Base-by-base conservation (phyloP, 92 coral and sea anemone species). In the Phenganax stokvisi region DNA sequence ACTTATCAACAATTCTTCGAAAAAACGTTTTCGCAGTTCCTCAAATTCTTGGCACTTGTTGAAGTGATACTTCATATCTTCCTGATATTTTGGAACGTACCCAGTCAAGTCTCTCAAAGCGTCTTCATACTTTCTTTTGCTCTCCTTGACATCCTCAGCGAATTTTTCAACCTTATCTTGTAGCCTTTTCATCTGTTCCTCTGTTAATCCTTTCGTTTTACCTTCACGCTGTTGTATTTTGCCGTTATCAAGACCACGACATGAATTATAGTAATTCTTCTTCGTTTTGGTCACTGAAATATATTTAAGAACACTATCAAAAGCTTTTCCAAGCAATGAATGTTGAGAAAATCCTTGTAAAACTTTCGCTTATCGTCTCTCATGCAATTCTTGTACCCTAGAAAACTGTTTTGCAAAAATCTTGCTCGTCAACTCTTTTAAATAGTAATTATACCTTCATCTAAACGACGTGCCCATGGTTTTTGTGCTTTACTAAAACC, bases 401-500 rank as follows among this genome's bases (percentile, higher is more conserved):
- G 74, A 15, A 69, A 30, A 30, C 52, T 12, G 3, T 27, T 12
- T 69, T 30, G 13, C 12, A 31, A 4, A 20, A 27, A 3, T 8
- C 51, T 6, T 9, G 74, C 30, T 10, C 1, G 31, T 8, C 5
- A 10, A 10, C 15, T 20, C 7, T 30, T 37, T 37, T 37, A 37
- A 37, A 37, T 37, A 67, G 12, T 5, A 44, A 15, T 29, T n/a
- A 37, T 74, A 92, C 96, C 97, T 84, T 88, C 85, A 71, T 92
- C 96, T 8, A 85, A 86, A 56, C 85, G 89, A 63, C 85, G 89
- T 9, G 90, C 87, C 96, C 96, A 92, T 1, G 97, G 97, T 75
- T 90, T 92, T 58, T 92, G 97, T 4, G 92, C 96, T 58, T 90
- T 92, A 37, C 87, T 83, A 84, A 90, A 92, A 2, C 92, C 90